Evolutionary conservation across 2,888 invertebrate species (phyloP), one percentile per base, ranked within the genome.

Genomic region (Phyto melanocephala): DNA sequence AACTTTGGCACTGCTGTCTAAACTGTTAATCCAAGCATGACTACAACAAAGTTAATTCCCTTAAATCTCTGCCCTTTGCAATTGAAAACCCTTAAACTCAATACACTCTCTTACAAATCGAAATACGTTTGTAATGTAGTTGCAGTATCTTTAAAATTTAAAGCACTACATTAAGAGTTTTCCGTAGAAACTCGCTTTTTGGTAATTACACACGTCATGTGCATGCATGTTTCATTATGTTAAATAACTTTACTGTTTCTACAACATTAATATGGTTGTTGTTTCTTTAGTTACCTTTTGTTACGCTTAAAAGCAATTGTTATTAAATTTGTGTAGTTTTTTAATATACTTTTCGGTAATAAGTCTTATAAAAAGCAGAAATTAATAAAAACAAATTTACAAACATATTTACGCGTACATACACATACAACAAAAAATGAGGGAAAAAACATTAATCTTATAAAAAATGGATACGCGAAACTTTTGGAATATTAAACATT

Each of bases 161-260:
- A 65, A 60, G 17, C 42, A 74, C 22, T n/a, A n/a, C n/a, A 22
- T 74, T n/a, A 37, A 17, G 42, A 62, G 58, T n/a, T 62, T 37
- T 60, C 3, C 37, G 5, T 50, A 24, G 35, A 58, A 75, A 28
- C 52, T 60, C 28, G 24, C 56, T 60, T 35, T 50, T 47, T 58
- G 45, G 68, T 74, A 76, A 77, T 67, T 71, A 54, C 52, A 72
- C 71, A 72, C 71, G 60, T 71, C 63, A 65, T 71, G 76, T 76
- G 60, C 47, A n/a, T n/a, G n/a, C n/a, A 68, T 74, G 74, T 75
- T 75, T 70, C 56, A 65, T 58, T 76, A 63, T 80, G 62, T 76
- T 35, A 71, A 78, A 71, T 62, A 65, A 65, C 60, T 72, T 22
- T 47, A 37, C 6, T 47, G 35, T n/a, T 70, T 71, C 58, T 72